Conservation (phyloP, 1,140 invertebrate genomes). For the Temnothorax curvispinosus region DNA sequence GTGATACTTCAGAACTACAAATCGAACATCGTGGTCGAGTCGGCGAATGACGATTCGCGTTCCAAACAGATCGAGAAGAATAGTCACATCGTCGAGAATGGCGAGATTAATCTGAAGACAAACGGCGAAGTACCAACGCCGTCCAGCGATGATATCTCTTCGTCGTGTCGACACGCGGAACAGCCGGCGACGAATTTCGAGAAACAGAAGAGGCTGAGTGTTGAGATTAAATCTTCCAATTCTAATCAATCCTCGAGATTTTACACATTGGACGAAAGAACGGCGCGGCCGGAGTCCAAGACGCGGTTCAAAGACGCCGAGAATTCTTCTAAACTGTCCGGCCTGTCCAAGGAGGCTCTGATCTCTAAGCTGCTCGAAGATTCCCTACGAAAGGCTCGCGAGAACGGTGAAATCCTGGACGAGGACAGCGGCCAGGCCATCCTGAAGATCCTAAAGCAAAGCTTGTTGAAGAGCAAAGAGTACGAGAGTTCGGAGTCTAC, state of each 20-base stretch:
- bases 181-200: not conserved
- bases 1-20: conserved; percentile 84
- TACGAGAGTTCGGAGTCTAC: conserved; percentile 80
- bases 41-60: conserved; percentile 45
- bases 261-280: not conserved
- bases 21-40: conserved; percentile 83
- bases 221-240: conserved; percentile 12
- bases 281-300: conserved; percentile 49
- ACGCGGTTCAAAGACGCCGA: conserved; percentile 55
- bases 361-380: conserved; percentile 83
- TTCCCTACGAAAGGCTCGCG: conserved; percentile 81
- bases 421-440: conserved; percentile 83
- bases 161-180: not conserved
- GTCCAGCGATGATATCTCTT: not conserved
- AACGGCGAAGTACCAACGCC: not conserved
- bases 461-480: conserved; percentile 80
- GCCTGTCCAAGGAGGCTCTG: conserved; percentile 79
- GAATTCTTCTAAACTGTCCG: conserved; percentile 48
- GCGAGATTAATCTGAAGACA: conserved; percentile 15
- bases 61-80: conserved; percentile 13
- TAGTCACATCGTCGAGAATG: not conserved
- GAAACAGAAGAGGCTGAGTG: conserved; percentile 22
- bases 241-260: conserved; percentile 22
- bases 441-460: conserved; percentile 83
- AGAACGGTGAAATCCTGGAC: conserved; percentile 82